A percentile compares a stretch with the other conserved stretches of the same genome.
phyloP scores from a whole-genome alignment of 2,888 invertebrate species.

The Drosophila sordidula region DNA sequence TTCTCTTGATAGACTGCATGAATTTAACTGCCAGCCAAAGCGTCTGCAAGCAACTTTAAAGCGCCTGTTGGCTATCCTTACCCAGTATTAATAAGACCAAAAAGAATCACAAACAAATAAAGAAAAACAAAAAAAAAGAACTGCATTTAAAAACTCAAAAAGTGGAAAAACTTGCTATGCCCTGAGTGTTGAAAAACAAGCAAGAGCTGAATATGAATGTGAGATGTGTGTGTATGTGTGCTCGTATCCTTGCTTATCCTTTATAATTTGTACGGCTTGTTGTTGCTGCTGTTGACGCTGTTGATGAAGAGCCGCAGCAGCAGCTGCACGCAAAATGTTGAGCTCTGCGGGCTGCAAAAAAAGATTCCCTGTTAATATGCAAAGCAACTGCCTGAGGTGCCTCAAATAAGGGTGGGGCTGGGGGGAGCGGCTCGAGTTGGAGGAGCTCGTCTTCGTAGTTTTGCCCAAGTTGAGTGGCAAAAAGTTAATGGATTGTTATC shows the following conservation, averaged over 20 bases:
- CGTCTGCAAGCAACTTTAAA: slow-evolving; percentile 5
- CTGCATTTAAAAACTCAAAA: slow-evolving; percentile 56
- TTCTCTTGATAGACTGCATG: background rate
- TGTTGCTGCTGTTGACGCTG: slow-evolving; percentile 46
- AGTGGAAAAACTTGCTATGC: slow-evolving; percentile 65
- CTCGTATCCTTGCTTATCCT: slow-evolving; percentile 61
- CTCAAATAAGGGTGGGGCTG: background rate
- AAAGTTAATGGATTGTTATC: slow-evolving; percentile 81
- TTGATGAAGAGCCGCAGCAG: slow-evolving; percentile 66
- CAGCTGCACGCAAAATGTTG: slow-evolving; percentile 42
- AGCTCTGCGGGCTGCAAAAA: slow-evolving; percentile 25
- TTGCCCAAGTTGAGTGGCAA: slow-evolving; percentile 73
- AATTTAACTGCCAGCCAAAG: slow-evolving; percentile 1
- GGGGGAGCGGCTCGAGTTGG: background rate
- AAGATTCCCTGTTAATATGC: slow-evolving; percentile 54
- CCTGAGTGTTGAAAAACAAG: slow-evolving; percentile 46
- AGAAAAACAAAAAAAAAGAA: slow-evolving; percentile 25
- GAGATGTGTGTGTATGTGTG: slow-evolving; percentile 31
- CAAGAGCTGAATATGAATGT: slow-evolving; percentile 52
- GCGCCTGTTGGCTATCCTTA: background rate
- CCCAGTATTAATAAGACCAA: slow-evolving; percentile 1
- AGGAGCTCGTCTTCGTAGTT: slow-evolving; percentile 44
- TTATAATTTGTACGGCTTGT: slow-evolving; percentile 63
- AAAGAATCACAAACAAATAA: slow-evolving; percentile 4
- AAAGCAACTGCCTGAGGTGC: slow-evolving; percentile 64